Evolutionary conservation across 2,113 vertebrate genomes (phyloP), one percentile per base, ranked within the genome.

Genomic region (Amazona vittata): DNA sequence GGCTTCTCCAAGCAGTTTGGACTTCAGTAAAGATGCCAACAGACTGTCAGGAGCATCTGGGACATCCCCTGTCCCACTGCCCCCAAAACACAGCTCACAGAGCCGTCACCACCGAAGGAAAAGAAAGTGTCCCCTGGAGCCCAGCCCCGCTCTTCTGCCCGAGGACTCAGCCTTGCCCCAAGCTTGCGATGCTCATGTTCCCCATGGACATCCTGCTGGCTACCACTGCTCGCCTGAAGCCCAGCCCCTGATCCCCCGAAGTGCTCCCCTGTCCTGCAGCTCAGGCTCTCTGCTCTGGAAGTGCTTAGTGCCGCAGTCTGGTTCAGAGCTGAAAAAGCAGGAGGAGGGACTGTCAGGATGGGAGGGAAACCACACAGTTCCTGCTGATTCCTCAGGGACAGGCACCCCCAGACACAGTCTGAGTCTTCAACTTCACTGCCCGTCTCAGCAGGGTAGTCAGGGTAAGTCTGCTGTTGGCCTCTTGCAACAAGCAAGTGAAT

Each of bases 201-300:
- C 98, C 94, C 98, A 98, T 0, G 82, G 98, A 68, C 98, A 98
- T 67, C 89, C 97, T 1, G 14, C 98, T 6, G 96, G 97, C 69
- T 98, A 97, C 94, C 98, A 96, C 98, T 99, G 98, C 98, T 96
- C 98, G 1, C 97, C 98, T 0, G 98, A 99, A 89, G 97, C 96
- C 74, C 98, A 98, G 83, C 98, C 98, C 20, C 44, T 99, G 89
- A 97, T 99, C 65, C 97, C 98, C 70, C 97, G 98, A 49, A 98
- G 98, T 10, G 94, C 98, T 69, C 39, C 93, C 68, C 83, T 80
- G 94, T 93, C 98, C 33, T 98, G 97, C 33, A 82, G 97, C 91
- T 94, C 97, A 0, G 98, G 98, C 78, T 96, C 98, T 57, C 98
- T 95, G 78, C 98, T 99, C 69, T 99, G 99, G 98, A 98, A 99